These are phyloP conservation scores for Sinosuthora webbiana DNA, from an alignment of 2,113 vertebrate genomes.

Conservation along the genomic window DNA sequence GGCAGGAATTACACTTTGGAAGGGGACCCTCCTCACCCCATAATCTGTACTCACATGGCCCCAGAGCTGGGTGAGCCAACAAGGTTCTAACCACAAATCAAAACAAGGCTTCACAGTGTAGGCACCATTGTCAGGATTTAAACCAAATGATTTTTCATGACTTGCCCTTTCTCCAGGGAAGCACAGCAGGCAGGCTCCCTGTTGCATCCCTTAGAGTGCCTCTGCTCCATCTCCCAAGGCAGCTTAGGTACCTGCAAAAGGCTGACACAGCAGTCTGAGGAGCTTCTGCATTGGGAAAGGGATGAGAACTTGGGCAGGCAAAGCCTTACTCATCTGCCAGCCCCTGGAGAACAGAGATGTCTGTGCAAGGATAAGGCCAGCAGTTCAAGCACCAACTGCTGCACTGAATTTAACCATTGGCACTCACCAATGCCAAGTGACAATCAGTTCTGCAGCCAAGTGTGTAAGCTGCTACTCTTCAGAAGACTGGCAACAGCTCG, in stretches of 20 bases:
- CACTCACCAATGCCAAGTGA: neutral
- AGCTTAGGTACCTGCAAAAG: neutral
- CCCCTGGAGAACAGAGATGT: neutral
- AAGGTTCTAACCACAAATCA: neutral
- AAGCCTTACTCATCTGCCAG: neutral
- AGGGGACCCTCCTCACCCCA: neutral
- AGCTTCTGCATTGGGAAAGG: neutral
- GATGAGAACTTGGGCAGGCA: neutral
- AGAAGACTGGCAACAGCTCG: neutral
- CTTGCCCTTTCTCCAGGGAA: neutral
- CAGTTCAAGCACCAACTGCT: neutral
- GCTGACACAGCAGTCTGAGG: neutral
- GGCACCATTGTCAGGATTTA: neutral
- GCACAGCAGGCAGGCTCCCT: neutral
- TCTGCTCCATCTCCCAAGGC: neutral
- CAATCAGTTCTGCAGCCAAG: neutral
- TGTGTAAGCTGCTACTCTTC: neutral
- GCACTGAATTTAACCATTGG: neutral
- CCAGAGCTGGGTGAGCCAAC: neutral
- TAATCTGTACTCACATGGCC: neutral
- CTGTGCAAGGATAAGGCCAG: neutral
- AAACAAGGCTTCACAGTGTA: neutral
- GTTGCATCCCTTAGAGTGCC: neutral
- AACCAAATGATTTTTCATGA: neutral
- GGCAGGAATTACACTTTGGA: neutral